Evolutionary conservation across 1,140 invertebrate genomes (phyloP), one percentile per base, ranked within the genome.

Genomic region (Diorhabda sublineata): DNA sequence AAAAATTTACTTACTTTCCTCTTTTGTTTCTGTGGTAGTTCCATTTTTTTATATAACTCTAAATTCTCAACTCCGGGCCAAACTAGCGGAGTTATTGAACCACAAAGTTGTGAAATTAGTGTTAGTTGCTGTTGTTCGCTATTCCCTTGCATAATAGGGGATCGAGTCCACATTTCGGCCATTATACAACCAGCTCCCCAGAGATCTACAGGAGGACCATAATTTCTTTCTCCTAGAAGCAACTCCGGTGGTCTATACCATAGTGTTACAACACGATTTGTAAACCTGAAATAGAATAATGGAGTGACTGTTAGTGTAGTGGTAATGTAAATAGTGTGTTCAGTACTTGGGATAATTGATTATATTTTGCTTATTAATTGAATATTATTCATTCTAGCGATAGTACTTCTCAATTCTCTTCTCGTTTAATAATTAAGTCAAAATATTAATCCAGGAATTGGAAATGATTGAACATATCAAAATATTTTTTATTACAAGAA

Each of bases 131-230:
- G 93, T 76, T 98, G 96, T 78, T 99, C 97, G 6, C 94, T 96
- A 71, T 91, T 93, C 2, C 98, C 98, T 85, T 96, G 90, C 89
- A 92, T 92, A 66, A 92, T 92, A 1, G 91, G 91, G 41, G 90
- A 91, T 45, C 96, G 84, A 0, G 97, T 99, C 97, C 97, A 99
- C 94, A 99, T 97, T 84, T 99, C 97, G 0, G 97, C 97, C 96
- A 99, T 98, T 58, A 99, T 99, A 78, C 97, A 99, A 1, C 97
- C 98, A 43, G 95, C 97, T 7, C 97, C 97, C 97, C 97, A 99
- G 81, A 98, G 87, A 84, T 99, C 98, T 43, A 99, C 95, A 0
- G 96, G 92, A 6, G 96, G 94, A 0, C 96, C 96, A 81, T 98
- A 98, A 82, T 98, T 96, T 41, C 97, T 84, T 76, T 98, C 96